These are phyloP conservation scores for Panthera tigris DNA, from an alignment of 2,113 vertebrate genomes.

Conservation along the genomic window DNA sequence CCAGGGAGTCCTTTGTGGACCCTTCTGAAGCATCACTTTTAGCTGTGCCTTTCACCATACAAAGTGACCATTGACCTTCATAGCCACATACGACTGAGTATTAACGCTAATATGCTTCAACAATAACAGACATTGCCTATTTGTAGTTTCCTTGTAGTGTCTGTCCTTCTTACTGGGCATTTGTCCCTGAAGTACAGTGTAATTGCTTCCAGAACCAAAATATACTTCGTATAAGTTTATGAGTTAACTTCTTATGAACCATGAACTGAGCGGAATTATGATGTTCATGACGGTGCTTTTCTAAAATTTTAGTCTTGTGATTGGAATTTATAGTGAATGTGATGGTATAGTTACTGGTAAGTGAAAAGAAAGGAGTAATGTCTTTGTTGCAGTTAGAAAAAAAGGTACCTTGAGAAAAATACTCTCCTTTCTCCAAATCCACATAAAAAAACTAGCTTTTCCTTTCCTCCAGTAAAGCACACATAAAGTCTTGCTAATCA, in stretches of 20 bases:
- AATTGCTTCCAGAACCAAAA: slow-evolving; percentile 51
- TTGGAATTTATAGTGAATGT: slow-evolving; percentile 53
- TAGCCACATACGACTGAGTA: neutral
- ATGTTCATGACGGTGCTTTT: slow-evolving; percentile 61
- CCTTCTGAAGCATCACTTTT: neutral
- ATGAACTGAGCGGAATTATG: slow-evolving; percentile 49
- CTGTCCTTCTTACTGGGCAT: slow-evolving; percentile 56
- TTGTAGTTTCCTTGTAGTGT: slow-evolving; percentile 31
- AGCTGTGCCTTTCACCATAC: neutral
- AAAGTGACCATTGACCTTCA: too few relatives aligned
- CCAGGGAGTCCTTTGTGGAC: neutral
- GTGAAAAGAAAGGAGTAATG: neutral
- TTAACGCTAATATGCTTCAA: neutral
- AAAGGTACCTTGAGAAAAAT: slow-evolving; percentile 21
- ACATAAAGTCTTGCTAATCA: neutral
- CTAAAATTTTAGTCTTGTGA: slow-evolving; percentile 66
- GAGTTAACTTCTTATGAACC: slow-evolving; percentile 60
- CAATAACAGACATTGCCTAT: neutral
- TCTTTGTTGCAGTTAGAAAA: slow-evolving; percentile 42
- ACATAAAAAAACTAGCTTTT: slow-evolving; percentile 42
- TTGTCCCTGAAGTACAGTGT: slow-evolving; percentile 55
- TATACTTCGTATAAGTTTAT: slow-evolving; percentile 60
- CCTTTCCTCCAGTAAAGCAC: slow-evolving; percentile 32
- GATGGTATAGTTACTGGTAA: neutral
- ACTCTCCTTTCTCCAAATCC: slow-evolving; percentile 8